Base-by-base conservation (phyloP, 2,113 vertebrate species). In the Coreoperca whiteheadi region DNA sequence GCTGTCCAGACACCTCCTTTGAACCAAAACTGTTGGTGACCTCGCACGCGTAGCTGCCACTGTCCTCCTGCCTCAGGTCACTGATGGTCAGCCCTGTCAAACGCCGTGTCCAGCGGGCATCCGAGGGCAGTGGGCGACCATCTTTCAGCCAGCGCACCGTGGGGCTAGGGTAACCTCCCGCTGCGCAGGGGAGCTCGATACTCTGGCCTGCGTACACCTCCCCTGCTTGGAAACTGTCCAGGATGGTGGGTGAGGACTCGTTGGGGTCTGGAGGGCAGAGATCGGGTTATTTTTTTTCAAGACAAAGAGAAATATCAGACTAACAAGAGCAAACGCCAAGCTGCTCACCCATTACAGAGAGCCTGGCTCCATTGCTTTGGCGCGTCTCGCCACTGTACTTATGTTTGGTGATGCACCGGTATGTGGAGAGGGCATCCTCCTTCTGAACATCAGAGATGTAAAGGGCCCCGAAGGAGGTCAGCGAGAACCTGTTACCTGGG, bases 391-490 rank as follows among this genome's bases (percentile, higher is more conserved):
- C 98, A 4, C 98, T 99, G 93, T 99, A 99, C 85, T 99, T 99
- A 93, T 99, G 98, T 93, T 96, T 97, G 94, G 98, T 99, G 94
- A 98, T 98, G 96, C 98, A 99, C 89, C 98, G 96, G 93, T 99
- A 99, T 81, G 98, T 99, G 86, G 98, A 99, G 79, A 99, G 97
- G 80, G 97, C 98, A 8, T 99, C 98, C 95, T 99, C 98, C 94
- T 99, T 99, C 96, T 99, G 98, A 88, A 99, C 98, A 68, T 99
- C 98, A 1, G 97, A 96, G 96, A 99, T 99, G 97, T 99, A 99
- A 91, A 99, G 97, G 88, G 98, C 98, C 74, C 98, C 98, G 0
- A 96, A 97, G 84, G 95, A 96, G 84, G 98, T 98, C 95, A 99
- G 96, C 90, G 96, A 97, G 96, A 99, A 99, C 93, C 98, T 96